phyloP scores from a whole-genome alignment of 2,113 vertebrate genomes.

The Calyptommatus sinebrachiatus region DNA sequence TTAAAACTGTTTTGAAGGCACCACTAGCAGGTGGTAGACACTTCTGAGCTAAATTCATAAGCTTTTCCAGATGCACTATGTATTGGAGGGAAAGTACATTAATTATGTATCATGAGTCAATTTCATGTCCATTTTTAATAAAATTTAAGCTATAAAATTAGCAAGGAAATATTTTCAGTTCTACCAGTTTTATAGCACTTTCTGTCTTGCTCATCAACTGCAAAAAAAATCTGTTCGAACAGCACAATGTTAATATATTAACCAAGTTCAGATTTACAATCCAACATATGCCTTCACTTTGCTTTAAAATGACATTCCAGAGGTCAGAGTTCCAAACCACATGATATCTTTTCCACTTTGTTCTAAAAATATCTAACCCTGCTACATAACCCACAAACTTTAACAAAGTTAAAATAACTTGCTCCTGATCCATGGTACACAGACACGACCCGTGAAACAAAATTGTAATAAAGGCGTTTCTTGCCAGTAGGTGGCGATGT shows the following conservation, averaged over 20 bases:
- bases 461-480: background rate
- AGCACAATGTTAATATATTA: background rate
- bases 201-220: background rate
- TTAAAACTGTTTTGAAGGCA: background rate
- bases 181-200: background rate
- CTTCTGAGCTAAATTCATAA: background rate
- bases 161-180: background rate
- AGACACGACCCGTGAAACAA: background rate
- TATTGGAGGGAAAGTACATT: background rate
- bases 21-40: background rate
- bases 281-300: background rate
- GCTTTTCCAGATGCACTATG: background rate
- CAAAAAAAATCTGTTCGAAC: background rate
- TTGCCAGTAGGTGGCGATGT: conserved; percentile 63
- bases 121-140: background rate
- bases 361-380: background rate
- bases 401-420: background rate
- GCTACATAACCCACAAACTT: background rate
- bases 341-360: background rate
- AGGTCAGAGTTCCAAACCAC: background rate
- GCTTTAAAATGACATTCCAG: background rate
- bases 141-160: background rate
- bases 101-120: too few relatives aligned
- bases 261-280: background rate
- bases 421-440: background rate